Evolutionary conservation across 2,113 vertebrate species (phyloP).

Genomic region (Sylvietta virens): DNA sequence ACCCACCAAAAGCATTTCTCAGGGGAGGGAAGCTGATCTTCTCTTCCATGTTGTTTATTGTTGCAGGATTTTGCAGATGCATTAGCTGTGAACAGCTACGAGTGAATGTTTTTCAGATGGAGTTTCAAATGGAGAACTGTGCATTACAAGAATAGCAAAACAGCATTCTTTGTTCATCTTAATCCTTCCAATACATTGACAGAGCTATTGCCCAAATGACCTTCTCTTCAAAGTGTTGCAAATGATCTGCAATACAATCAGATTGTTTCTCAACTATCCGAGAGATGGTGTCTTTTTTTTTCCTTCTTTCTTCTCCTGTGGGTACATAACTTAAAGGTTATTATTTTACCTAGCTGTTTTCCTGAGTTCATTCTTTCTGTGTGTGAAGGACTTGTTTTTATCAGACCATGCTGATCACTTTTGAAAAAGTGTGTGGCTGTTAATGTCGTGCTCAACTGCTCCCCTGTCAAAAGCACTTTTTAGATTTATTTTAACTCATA

Average conservation of each 20-base stretch:
- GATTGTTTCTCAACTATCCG: background rate
- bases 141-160: background rate
- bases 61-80: background rate
- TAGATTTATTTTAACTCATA: background rate
- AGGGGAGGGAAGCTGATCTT: background rate
- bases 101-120: background rate
- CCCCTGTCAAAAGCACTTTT: background rate
- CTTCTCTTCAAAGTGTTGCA: background rate
- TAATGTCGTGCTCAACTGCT: background rate
- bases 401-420: background rate
- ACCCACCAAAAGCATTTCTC: background rate
- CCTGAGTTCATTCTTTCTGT: background rate
- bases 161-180: background rate
- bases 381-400: background rate
- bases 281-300: background rate
- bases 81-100: background rate
- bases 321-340: background rate
- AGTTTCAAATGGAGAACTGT: background rate
- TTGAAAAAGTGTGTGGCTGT: background rate
- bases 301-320: background rate
- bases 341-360: background rate
- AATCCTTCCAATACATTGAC: background rate
- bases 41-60: background rate
- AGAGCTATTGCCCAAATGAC: background rate
- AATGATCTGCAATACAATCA: background rate